Base-by-base conservation (phyloP, 1,140 invertebrate genomes). In the Drosophila parabipectinata region DNA sequence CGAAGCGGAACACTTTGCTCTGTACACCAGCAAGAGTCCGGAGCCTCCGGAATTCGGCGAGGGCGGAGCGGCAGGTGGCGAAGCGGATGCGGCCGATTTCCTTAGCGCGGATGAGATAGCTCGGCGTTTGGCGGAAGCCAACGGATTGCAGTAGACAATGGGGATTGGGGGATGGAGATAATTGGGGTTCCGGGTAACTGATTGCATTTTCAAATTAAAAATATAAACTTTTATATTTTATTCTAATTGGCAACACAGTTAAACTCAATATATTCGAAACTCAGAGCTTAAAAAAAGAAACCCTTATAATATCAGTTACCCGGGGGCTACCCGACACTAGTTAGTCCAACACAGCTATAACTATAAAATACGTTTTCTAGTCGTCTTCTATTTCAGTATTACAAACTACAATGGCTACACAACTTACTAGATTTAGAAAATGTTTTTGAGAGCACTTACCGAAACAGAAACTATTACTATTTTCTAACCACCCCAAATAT, bases 1-100 rank as follows among this genome's bases (percentile, higher is more conserved):
- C 1, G 96, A 97, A 74, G 96, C 96, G 0, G 97, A 97, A 87
- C 95, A 97, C 90, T 97, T 97, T 91, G 97, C 96, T 30, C 92
- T 97, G 26, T 97, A 97, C 69, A 97, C 96, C 66, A 94, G 95
- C 37, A 94, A 97, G 77, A 96, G 96, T 5, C 96, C 96, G 9
- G 95, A 95, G 84, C 96, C 96, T 1, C 96, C 95, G 96, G 96
- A 97, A 6, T 96, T 96, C 81, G 96, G 96, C 74, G 79, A 48
- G 0, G 59, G 12, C 2, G 95, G 95, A 50, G 94, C 95, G 3
- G 94, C 26, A 6, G 48, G 21, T 53, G 72, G 71, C 14, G 51
- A 32, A 1, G 64, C 96, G 15, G 96, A 96, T 76, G 94, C 93
- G 10, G 94, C 94, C 10, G 95, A 95, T 88, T 78, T 90, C 12